Evolutionary conservation across 2,888 invertebrate species (phyloP).

Genomic region (Athetis lepigone): DNA sequence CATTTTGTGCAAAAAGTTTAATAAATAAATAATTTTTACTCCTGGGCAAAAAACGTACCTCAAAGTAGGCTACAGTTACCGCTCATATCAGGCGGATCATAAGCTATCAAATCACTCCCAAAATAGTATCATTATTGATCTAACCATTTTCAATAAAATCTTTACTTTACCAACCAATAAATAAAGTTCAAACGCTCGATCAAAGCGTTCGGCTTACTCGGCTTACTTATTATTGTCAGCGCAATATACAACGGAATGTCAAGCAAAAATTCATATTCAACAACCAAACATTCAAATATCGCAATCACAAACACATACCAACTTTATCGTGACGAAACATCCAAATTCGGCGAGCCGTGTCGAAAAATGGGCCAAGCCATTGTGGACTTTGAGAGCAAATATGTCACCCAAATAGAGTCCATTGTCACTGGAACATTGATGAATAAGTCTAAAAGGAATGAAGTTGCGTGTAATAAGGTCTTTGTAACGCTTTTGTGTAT

Average conservation of each 20-base stretch:
- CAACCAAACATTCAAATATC: conserved; percentile 24
- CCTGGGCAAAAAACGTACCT: too few relatives aligned
- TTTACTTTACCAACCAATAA: background rate
- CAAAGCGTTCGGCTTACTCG: conserved; percentile 9
- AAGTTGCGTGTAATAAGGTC: conserved; percentile 49
- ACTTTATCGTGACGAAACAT: conserved; percentile 14
- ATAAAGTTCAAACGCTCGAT: background rate
- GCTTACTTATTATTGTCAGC: conserved; percentile 11
- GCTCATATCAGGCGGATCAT: too few relatives aligned
- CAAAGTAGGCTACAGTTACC: too few relatives aligned
- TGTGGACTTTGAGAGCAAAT: conserved; percentile 53
- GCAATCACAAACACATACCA: conserved; percentile 48
- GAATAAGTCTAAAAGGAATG: conserved; percentile 47
- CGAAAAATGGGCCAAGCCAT: conserved; percentile 44
- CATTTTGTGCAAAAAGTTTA: too few relatives aligned
- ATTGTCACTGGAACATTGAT: conserved; percentile 58
- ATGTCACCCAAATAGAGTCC: conserved; percentile 50
- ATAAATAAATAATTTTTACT: too few relatives aligned
- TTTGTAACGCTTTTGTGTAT: conserved; percentile 31
- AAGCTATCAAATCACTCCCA: too few relatives aligned
- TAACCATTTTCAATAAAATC: background rate
- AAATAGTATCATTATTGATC: too few relatives aligned
- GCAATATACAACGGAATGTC: conserved; percentile 31
- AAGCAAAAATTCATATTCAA: conserved; percentile 28
- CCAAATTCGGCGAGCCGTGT: conserved; percentile 22